Conservation (phyloP, 2,888 invertebrate genomes). For the Eudemis profundana region DNA sequence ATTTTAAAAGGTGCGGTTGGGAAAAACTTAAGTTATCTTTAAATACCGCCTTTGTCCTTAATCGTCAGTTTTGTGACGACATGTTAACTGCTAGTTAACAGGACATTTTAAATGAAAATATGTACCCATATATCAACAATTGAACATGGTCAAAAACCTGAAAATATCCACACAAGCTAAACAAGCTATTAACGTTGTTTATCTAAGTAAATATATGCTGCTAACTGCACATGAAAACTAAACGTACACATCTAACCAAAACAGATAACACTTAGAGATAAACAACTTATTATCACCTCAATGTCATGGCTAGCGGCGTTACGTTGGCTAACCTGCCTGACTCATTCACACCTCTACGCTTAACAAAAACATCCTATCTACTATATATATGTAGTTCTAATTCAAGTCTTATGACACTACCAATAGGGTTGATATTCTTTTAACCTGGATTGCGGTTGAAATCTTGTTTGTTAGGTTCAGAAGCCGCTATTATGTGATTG, state of each 20-base stretch:
- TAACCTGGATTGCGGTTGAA: not conserved
- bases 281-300: constrained; percentile 32
- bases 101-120: too few relatives aligned
- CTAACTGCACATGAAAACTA: too few relatives aligned
- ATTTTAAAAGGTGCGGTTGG: too few relatives aligned
- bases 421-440: not conserved
- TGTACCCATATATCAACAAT: too few relatives aligned
- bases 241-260: not conserved
- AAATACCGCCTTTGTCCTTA: too few relatives aligned
- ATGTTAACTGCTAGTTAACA: too few relatives aligned
- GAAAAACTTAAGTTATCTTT: too few relatives aligned
- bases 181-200: too few relatives aligned
- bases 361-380: not conserved
- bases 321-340: constrained; percentile 32
- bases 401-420: not conserved
- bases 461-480: not conserved
- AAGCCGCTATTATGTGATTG: constrained; percentile 5
- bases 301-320: constrained; percentile 32
- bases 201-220: too few relatives aligned
- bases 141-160: too few relatives aligned
- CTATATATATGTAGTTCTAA: not conserved
- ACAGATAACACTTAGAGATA: constrained; percentile 23
- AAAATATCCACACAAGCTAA: too few relatives aligned
- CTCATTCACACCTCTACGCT: not conserved
- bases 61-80: too few relatives aligned